phyloP scores from a whole-genome alignment of 2,888 invertebrate genomes.

The Terebella lapidaria region DNA sequence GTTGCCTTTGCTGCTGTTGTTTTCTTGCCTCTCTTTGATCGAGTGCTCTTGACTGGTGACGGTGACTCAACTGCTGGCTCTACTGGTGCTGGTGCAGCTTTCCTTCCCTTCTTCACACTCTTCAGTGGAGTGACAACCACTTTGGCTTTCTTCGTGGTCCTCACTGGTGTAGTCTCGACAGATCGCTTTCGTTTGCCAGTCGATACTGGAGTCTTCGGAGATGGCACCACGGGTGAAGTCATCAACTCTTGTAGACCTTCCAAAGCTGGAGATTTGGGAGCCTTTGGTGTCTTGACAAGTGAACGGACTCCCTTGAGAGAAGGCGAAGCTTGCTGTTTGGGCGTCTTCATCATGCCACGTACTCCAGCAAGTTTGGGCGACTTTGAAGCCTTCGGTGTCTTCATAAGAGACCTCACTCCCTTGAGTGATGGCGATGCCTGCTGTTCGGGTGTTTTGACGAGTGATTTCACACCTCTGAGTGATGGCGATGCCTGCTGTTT shows the following conservation, averaged over 20 bases:
- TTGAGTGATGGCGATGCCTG: slow-evolving; percentile 7
- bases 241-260: slow-evolving; percentile 23
- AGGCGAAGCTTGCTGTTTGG: slow-evolving; percentile 19
- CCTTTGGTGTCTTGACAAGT: slow-evolving; percentile 21
- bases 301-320: slow-evolving; percentile 32
- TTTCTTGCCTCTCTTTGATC: neutral
- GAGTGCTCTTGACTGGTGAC: too few species aligned
- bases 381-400: slow-evolving; percentile 19
- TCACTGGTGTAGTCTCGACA: neutral
- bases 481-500: slow-evolving; percentile 15
- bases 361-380: slow-evolving; percentile 20
- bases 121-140: neutral
- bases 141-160: neutral
- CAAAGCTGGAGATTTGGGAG: slow-evolving; percentile 7
- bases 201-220: too few species aligned
- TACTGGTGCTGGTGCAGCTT: neutral
- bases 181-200: too few species aligned
- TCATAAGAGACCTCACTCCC: slow-evolving; percentile 24
- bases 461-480: slow-evolving; percentile 20
- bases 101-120: neutral
- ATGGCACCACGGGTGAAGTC: slow-evolving; percentile 18
- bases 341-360: slow-evolving; percentile 19
- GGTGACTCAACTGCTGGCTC: too few species aligned
- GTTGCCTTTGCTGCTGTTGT: neutral
- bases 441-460: slow-evolving; percentile 21